These are phyloP conservation scores for Pasiphila rectangulata DNA, from an alignment of 2,888 invertebrate genomes.

Conservation along the genomic window DNA sequence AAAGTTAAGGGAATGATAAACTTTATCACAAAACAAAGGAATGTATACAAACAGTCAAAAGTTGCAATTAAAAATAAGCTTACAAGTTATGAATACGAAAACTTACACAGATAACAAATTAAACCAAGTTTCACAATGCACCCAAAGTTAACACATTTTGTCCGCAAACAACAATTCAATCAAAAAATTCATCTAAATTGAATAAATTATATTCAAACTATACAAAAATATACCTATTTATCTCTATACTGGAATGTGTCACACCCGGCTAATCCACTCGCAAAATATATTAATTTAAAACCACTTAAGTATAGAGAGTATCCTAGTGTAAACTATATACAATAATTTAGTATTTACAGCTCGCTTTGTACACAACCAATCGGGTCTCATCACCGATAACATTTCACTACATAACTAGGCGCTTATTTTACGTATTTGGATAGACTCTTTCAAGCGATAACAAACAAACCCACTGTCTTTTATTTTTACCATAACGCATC, in stretches of 20 bases:
- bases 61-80: conserved; percentile 41
- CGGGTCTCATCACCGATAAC: conserved; percentile 62
- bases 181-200: conserved; percentile 68
- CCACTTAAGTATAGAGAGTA: conserved; percentile 62
- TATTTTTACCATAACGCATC: not conserved
- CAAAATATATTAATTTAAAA: conserved; percentile 46
- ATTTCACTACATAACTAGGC: conserved; percentile 58
- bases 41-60: conserved; percentile 36
- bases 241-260: conserved; percentile 54
- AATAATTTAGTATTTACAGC: conserved; percentile 72
- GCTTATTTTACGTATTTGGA: conserved; percentile 79
- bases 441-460: conserved; percentile 79
- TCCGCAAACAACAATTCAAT: conserved; percentile 64
- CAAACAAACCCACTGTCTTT: conserved; percentile 59
- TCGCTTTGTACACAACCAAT: conserved; percentile 71
- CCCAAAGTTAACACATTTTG: conserved; percentile 60
- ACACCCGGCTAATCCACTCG: conserved; percentile 57
- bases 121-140: conserved; percentile 53
- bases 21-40: conserved; percentile 26
- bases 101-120: conserved; percentile 38
- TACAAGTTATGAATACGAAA: conserved; percentile 41
- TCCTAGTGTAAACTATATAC: conserved; percentile 57
- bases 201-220: conserved; percentile 73
- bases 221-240: conserved; percentile 49
- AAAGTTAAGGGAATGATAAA: conserved; percentile 19